Base-by-base conservation (phyloP, 2,113 vertebrate genomes). In the Anhinga rufa region DNA sequence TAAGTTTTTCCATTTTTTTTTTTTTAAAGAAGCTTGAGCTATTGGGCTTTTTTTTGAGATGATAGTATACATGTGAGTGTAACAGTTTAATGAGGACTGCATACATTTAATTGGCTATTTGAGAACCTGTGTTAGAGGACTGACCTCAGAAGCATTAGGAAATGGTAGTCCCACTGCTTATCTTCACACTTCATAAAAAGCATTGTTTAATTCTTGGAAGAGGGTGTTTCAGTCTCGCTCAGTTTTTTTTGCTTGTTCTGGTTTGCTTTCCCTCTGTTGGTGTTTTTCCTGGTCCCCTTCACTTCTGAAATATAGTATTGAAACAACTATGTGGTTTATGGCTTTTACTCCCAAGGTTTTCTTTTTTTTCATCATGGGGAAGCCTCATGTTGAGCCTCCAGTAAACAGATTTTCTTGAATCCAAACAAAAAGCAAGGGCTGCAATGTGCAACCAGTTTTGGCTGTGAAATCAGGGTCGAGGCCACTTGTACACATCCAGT, bases 131-230 rank as follows among this genome's bases (percentile, higher is more conserved):
- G 54, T 80, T 76, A 51, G 70, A 92, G 54, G 26, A 38, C 60
- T 88, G 93, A 91, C 66, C 70, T 95, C 57, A 72, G 74, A 88
- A 93, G n/a, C 34, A 15, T 60, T 93, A 92, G 74, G 83, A 89
- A 92, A 80, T 87, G 38, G 70, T 90, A 87, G 71, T 92, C 74
- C 66, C 74, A 58, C 54, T 77, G 84, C 91, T 94, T 93, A 82
- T 91, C 87, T 93, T 91, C 48, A 20, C 66, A 88, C 44, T 95
- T 94, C 32, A 44, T 93, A 64, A 97, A 90, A 95, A 86, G n/a
- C 62, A 91, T 92, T 96, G 84, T 95, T 95, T 83, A 64, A 68
- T 97, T 95, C 84, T 91, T 96, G 94, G 75, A 88, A 97, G 81
- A 85, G 80, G 58, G 46, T 88, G 82, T 96, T 97, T 92, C 62